A percentile compares a stretch with the other conserved stretches of the same genome.
phyloP scores from a whole-genome alignment of 1,140 invertebrate genomes.

The Globodera ellingtonae region DNA sequence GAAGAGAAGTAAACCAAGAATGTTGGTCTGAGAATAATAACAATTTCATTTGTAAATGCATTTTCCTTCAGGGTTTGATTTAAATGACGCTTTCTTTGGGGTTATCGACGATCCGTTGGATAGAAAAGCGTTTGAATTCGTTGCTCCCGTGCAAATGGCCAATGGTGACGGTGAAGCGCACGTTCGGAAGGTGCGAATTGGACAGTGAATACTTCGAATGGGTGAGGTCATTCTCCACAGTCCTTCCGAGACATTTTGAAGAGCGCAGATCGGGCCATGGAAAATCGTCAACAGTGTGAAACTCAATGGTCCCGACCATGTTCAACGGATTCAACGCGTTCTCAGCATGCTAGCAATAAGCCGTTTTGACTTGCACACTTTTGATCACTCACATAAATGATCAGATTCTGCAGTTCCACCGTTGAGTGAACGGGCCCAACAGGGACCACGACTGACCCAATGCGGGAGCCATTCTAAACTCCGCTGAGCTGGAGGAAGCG shows the following conservation, averaged over 20 bases:
- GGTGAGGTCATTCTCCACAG: slow-evolving; percentile 1
- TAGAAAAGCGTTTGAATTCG: slow-evolving; percentile 17
- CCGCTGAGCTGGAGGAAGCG: no score
- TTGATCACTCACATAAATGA: not conserved
- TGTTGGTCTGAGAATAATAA: no score
- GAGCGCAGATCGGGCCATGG: slow-evolving; percentile 10
- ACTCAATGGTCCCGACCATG: not conserved
- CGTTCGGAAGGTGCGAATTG: not conserved
- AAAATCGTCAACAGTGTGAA: not conserved
- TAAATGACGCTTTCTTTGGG: not conserved
- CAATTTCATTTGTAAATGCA: no score
- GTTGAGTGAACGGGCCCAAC: not conserved
- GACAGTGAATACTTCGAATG: not conserved
- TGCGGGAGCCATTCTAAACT: not conserved
- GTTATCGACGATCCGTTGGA: not conserved
- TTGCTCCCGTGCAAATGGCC: not conserved
- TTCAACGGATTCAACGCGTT: not conserved
- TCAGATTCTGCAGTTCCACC: slow-evolving; percentile 12
- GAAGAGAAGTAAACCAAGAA: no score
- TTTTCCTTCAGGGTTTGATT: no score
- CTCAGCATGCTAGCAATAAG: not conserved
- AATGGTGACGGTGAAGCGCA: not conserved
- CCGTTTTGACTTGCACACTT: not conserved
- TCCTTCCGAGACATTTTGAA: not conserved
- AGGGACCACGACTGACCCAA: not conserved